Conservation (phyloP, 2,888 invertebrate genomes). For the Platycheirus rosarum region DNA sequence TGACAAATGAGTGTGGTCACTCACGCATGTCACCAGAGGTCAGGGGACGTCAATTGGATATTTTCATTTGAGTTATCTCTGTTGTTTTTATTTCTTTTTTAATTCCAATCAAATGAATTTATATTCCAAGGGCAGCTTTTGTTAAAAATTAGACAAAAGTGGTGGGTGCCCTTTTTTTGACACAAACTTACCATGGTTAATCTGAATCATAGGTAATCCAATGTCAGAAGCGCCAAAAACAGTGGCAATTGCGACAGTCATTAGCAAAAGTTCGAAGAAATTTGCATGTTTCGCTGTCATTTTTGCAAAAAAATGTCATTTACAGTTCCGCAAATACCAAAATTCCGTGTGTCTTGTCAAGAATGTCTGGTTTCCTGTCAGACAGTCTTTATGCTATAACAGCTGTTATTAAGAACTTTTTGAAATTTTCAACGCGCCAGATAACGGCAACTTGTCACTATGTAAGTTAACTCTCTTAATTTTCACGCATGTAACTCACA, state of each 20-base stretch:
- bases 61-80: conserved; percentile 25
- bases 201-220: conserved; percentile 80
- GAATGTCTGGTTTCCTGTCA: conserved; percentile 39
- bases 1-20: conserved; percentile 68
- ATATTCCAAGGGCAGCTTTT: conserved; percentile 49
- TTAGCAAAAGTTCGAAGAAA: conserved; percentile 34
- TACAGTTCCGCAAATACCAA: conserved; percentile 46
- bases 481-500: conserved; percentile 21
- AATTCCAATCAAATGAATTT: conserved; percentile 15
- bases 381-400: conserved; percentile 51
- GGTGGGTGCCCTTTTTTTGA: not conserved
- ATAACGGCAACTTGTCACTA: conserved; percentile 35
- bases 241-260: conserved; percentile 25
- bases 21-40: conserved; percentile 79
- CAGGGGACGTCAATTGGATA: conserved; percentile 74
- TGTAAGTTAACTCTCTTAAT: conserved; percentile 20
- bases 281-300: conserved; percentile 57
- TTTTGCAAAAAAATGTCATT: conserved; percentile 71
- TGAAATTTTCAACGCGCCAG: conserved; percentile 19
- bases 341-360: conserved; percentile 16
- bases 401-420: conserved; percentile 21
- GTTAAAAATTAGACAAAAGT: not conserved
- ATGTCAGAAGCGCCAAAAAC: conserved; percentile 72
- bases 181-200: conserved; percentile 80
- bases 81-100: conserved; percentile 4